Base-by-base conservation (phyloP, 2,888 invertebrate species). In the Girardia tigrina region DNA sequence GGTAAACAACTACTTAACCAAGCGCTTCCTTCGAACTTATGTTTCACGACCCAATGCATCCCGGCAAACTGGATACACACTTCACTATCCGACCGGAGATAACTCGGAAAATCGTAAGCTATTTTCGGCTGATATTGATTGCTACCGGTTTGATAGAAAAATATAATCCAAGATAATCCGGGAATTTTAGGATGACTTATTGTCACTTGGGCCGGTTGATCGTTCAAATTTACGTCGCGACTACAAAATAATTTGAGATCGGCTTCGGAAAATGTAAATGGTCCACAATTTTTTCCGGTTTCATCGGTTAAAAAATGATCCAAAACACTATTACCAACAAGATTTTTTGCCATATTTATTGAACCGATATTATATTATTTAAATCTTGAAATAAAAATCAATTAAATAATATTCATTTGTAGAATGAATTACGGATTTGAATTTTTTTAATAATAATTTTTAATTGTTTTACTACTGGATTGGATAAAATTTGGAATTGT, bases 151-250 rank as follows among this genome's bases (percentile, higher is more conserved):
- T 75, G 71, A 28, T 75, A 75, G 36, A 75, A 75, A 73, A 75
- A 75, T 6, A 75, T 74, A 6, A 75, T 75, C 75, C 73, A 74
- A 29, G 75, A 75, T 20, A 75, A 36, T 1, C 75, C 75, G 2
- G 75, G 75, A 12, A 75, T 75, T 75, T 75, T 75, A 2, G 75
- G 75, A 75, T 75, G 75, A 29, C 74, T 74, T 2, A 75, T 74
- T 36, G 72, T 75, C 8, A 75, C 28, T 75, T 75, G 75, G 26
- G 75, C 26, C n/a, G 75, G 75, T 42, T 75, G 75, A n/a, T 75
- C 75, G 26, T 75, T 74, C 16, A 75, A 23, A 75, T 75, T 75
- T 23, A 75, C 75, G 23, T 75, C 75, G 16, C 29, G 76, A 20
- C 29, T 28, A 14, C 28, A 75, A n/a, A 28, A 75, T 26, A 75